These are phyloP conservation scores for Colinus virginianus DNA, from an alignment of 2,113 vertebrate species.

Conservation along the genomic window DNA sequence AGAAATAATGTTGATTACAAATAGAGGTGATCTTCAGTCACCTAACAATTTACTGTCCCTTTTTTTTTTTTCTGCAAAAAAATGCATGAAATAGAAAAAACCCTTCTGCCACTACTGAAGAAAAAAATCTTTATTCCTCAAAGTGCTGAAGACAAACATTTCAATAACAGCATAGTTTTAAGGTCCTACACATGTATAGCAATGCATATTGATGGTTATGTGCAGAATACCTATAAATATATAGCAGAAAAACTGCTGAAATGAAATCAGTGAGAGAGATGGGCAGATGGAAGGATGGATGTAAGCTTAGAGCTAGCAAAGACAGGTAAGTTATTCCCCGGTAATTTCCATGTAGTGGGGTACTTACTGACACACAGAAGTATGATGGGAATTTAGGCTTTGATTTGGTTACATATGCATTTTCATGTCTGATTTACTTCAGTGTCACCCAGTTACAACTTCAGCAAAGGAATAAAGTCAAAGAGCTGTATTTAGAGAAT, in stretches of 20 bases:
- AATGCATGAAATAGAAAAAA: neutral
- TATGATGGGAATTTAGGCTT: neutral
- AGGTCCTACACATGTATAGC: neutral
- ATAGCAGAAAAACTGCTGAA: neutral
- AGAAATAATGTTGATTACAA: neutral
- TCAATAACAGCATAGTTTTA: neutral
- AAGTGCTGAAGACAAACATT: neutral
- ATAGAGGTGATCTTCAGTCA: neutral
- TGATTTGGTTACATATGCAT: neutral
- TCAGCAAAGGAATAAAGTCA: conserved; percentile 3
- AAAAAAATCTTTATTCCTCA: neutral
- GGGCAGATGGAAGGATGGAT: neutral
- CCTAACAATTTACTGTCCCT: neutral
- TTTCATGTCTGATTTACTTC: neutral
- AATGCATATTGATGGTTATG: neutral
- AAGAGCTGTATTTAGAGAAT: conserved; percentile 21
- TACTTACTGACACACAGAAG: neutral
- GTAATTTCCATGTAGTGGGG: neutral
- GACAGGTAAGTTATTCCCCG: neutral
- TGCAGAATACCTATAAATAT: neutral
- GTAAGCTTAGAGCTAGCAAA: neutral
- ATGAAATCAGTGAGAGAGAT: neutral
- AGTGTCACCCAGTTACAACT: neutral
- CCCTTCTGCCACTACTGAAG: neutral
- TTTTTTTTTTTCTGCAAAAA: neutral